Base-by-base conservation (phyloP, 2,797 vertebrate species). In the Chanos chanos region DNA sequence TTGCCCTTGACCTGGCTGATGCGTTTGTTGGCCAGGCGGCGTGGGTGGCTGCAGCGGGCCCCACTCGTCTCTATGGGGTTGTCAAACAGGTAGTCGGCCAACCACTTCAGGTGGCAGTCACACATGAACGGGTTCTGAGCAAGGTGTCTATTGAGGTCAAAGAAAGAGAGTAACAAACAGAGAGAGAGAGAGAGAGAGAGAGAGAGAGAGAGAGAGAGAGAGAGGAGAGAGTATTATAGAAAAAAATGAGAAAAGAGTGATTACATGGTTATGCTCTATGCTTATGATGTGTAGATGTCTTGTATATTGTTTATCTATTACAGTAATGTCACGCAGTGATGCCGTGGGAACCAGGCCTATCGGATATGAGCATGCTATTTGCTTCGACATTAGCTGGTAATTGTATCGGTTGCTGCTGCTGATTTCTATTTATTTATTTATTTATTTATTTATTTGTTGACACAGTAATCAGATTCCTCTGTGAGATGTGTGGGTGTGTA, bases 11-110 rank as follows among this genome's bases (percentile, higher is more conserved):
- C 92, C 90, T 98, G 96, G 91, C 94, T 94, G 89, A 99, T 97
- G 76, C 96, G 93, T 70, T 99, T 99, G 93, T 98, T 99, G 75
- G 95, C 93, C 67, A 98, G 92, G 71, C 96, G 88, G 66, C 96
- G 90, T 0, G 96, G 96, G 80, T 92, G 94, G 85, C 93, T 96
- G 89, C 96, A 99, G 81, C 96, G 96, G 0, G 96, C 94, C 6
- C 96, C 96, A 7, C 95, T 99, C n/a, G 96, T 98, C 91, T 99
- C 96, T n/a, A 98, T 96, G 10, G 96, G 96, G 85, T 98, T 99
- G 84, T 97, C 93, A 80, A 97, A 94, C 81, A 99, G 91, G 85
- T 94, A 99, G 88, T 99, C 96, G 6, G 96, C 95, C 87, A 99
- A 80, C 96, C 96, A 99, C 92, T 94, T 97, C 88, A 99, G 90